Base-by-base conservation (phyloP, 2,797 vertebrate genomes). In the Coccyzus lansbergi region DNA sequence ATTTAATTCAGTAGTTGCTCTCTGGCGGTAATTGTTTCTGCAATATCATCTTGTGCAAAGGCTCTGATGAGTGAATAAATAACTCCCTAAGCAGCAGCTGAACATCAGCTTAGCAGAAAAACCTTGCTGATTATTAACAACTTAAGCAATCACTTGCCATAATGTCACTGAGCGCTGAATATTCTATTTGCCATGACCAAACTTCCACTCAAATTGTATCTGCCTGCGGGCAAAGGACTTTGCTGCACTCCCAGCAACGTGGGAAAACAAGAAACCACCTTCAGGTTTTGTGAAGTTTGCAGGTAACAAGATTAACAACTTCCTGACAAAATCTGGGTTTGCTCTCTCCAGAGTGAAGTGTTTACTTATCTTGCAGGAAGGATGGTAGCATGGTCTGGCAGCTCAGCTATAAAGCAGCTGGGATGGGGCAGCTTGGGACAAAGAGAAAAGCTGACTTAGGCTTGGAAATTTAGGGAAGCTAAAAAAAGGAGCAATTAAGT, bases 71-170 rank as follows among this genome's bases (percentile, higher is more conserved):
- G n/a, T 59, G 63, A 94, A 80, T 46, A 90, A 85, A 3, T 69
- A 88, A 72, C 67, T 82, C 36, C 17, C 17, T 11, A 65, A 87
- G 29, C 46, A 93, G 60, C 33, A 75, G 36, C 1, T 77, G 58
- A 92, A 86, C 31, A 93, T 55, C 40, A 83, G 4, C 53, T 91
- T 48, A 49, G 52, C 38, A 91, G 75, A 89, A 82, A 86, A 69
- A 82, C 25, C 20, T 36, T 63, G 31, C 58, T 83, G 71, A 88
- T 78, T 86, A 84, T 63, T 86, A 83, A 56, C 56, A 16, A 36
- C 22, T 76, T 56, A 59, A 86, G 80, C 33, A 77, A 86, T 53
- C 20, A 31, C 25, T n/a, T 72, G 14, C 64, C 10, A 1, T 68
- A 86, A 79, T 15, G 62, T 12, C 5, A 2, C 21, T 14, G n/a